Conservation (phyloP, 2,888 invertebrate genomes). For the Lathronympha strigana region DNA sequence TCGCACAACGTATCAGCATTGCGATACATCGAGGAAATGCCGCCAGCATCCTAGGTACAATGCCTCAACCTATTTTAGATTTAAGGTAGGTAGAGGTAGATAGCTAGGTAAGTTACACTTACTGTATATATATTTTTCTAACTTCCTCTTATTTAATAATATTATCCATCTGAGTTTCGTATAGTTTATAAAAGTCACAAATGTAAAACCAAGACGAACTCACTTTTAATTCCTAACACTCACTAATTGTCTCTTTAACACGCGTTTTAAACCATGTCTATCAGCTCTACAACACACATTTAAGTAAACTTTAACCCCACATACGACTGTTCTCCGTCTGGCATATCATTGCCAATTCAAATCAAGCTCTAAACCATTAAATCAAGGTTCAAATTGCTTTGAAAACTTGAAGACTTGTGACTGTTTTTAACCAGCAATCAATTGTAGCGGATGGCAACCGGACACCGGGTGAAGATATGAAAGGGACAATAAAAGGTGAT, state of each 20-base stretch:
- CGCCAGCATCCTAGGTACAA: too few species aligned
- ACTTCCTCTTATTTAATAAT: background rate
- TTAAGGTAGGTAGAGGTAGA: too few species aligned
- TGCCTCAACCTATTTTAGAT: too few species aligned
- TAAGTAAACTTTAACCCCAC: background rate
- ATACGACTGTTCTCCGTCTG: background rate
- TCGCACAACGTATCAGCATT: too few species aligned
- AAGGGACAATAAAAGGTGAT: slow-evolving; percentile 82
- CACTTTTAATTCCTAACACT: slow-evolving; percentile 29
- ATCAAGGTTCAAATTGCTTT: slow-evolving; percentile 33
- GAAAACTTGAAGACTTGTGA: slow-evolving; percentile 37
- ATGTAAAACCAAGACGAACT: slow-evolving; percentile 25
- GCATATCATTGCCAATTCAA: background rate
- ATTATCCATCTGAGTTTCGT: too few species aligned
- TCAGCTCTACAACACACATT: background rate
- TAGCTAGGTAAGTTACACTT: too few species aligned
- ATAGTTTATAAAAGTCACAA: background rate
- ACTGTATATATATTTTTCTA: too few species aligned
- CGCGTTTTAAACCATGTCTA: background rate
- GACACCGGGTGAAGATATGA: slow-evolving; percentile 76
- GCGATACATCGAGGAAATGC: too few species aligned
- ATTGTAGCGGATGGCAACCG: slow-evolving; percentile 79
- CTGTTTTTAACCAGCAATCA: slow-evolving; percentile 55
- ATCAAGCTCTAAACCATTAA: background rate
- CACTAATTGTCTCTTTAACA: slow-evolving; percentile 4